phyloP scores from a whole-genome alignment of 1,140 invertebrate species.

The Lerema accius region DNA sequence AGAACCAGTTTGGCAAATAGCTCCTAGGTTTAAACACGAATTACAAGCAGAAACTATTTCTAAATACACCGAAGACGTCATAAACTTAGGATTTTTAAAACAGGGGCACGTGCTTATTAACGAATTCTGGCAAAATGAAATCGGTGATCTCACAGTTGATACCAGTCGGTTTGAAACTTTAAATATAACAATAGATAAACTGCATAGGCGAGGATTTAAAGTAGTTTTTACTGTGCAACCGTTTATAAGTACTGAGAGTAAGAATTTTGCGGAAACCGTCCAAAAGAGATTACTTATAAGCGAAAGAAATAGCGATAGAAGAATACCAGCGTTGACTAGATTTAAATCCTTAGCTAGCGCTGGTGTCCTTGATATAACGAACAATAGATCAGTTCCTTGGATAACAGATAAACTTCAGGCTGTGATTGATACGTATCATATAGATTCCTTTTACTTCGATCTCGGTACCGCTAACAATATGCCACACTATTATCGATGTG shows the following conservation, averaged over 20 bases:
- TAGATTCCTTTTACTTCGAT: constrained; percentile 96
- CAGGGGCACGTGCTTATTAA: constrained; percentile 92
- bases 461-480: constrained; percentile 94
- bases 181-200: constrained; percentile 90
- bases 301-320: constrained; percentile 87
- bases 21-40: constrained; percentile 84
- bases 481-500: constrained; percentile 92
- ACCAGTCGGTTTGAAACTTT: constrained; percentile 88
- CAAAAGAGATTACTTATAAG: constrained; percentile 87
- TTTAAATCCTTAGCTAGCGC: constrained; percentile 91
- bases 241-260: constrained; percentile 93
- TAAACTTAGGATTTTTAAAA: constrained; percentile 88
- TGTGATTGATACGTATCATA: constrained; percentile 88
- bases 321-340: constrained; percentile 89
- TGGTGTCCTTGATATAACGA: constrained; percentile 93
- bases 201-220: constrained; percentile 92
- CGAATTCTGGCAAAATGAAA: constrained; percentile 92
- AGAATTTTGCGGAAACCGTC: constrained; percentile 90
- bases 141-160: constrained; percentile 91
- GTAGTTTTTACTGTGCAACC: constrained; percentile 93
- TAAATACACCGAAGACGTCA: constrained; percentile 92
- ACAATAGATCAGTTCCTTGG: constrained; percentile 91
- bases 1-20: constrained; percentile 93
- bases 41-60: constrained; percentile 88
- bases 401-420: constrained; percentile 88